Base-by-base conservation (phyloP, 1,140 invertebrate species). In the Trichonephila clavipes region DNA sequence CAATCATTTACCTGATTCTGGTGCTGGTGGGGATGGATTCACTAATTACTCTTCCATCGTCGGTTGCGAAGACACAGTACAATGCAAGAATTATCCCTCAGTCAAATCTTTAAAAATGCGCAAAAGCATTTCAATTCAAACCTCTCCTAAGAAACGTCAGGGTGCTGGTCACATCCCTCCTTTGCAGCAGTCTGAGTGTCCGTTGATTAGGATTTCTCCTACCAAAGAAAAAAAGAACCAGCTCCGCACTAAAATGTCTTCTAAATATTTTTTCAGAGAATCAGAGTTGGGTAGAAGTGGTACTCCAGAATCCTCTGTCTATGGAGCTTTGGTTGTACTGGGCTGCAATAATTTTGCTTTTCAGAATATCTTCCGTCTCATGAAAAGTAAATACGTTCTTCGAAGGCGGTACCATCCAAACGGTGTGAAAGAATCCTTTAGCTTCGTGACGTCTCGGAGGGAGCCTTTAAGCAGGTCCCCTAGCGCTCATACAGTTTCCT, bases 281-380 rank as follows among this genome's bases (percentile, higher is more conserved):
- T 6, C 72, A 19, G 24, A 18, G 0, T 77, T 77, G 28, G 12
- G 8, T 8, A 24, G 24, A 2, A n/a, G 24, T 24, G n/a, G 3
- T 21, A n/a, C 66, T 12, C 10, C 58, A 10, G 83, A 85, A 61
- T 28, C 83, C 2, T 51, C 40, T 16, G 61, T 92, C 4, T 93
- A 93, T 34, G 92, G 92, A 16, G 69, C 77, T 18, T 28, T 93
- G 7, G 34, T 88, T 34, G 92, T 93, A 16, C n/a, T 93, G 16
- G 92, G 92, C 10, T 93, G 92, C 64, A 88, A 93, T 64, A 69
- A 69, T 12, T 18, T 16, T 10, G 10, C 83, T 6, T 85, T 66
- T 21, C 4, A 0, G 18, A 66, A 88, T 21, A 51, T 92, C 12
- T 8, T 19, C 1, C 81, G 82, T 59, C 19, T 51, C 2, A 69